Evolutionary conservation across 2,797 vertebrate species (phyloP).

Genomic region (Neosalanx taihuensis): DNA sequence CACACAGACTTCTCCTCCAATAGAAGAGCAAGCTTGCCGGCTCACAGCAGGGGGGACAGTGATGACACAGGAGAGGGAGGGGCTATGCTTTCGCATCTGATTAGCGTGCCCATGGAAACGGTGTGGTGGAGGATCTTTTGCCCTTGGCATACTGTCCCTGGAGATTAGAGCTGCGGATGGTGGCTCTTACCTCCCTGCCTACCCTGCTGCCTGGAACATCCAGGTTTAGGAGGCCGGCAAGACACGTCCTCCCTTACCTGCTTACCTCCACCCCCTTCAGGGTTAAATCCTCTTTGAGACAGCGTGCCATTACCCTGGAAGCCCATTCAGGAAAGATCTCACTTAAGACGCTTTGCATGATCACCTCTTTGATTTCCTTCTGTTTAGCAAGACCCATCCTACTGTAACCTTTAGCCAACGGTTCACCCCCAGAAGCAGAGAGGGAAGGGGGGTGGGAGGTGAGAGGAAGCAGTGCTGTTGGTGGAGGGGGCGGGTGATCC

Average conservation of each 20-base stretch:
- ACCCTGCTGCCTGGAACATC: conserved; percentile 47
- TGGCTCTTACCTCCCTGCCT: conserved; percentile 45
- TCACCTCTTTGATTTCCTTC: conserved; percentile 41
- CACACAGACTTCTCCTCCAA: conserved; percentile 52
- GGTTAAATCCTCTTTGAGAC: conserved; percentile 44
- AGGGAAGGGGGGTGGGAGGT: conserved; percentile 62
- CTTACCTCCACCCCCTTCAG: conserved; percentile 28
- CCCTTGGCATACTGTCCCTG: conserved; percentile 65
- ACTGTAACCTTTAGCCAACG: conserved; percentile 71
- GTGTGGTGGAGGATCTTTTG: conserved; percentile 67
- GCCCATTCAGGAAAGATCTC: conserved; percentile 51
- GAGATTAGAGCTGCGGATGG: conserved; percentile 62
- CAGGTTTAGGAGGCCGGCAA: conserved; percentile 35
- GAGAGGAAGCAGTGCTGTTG: too few species aligned
- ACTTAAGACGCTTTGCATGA: conserved; percentile 51
- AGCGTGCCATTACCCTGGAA: conserved; percentile 24
- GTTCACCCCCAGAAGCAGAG: conserved; percentile 67
- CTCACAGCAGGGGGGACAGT: conserved; percentile 58
- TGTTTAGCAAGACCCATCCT: conserved; percentile 51
- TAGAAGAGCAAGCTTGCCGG: conserved; percentile 58
- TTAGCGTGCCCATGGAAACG: conserved; percentile 74
- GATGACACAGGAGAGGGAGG: conserved; percentile 60
- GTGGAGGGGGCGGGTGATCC: conserved; percentile 49
- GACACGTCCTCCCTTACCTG: background rate
- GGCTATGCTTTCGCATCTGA: conserved; percentile 62